Evolutionary conservation across 2,888 invertebrate genomes (phyloP).

Genomic region (Lasioglossum oenotherae): DNA sequence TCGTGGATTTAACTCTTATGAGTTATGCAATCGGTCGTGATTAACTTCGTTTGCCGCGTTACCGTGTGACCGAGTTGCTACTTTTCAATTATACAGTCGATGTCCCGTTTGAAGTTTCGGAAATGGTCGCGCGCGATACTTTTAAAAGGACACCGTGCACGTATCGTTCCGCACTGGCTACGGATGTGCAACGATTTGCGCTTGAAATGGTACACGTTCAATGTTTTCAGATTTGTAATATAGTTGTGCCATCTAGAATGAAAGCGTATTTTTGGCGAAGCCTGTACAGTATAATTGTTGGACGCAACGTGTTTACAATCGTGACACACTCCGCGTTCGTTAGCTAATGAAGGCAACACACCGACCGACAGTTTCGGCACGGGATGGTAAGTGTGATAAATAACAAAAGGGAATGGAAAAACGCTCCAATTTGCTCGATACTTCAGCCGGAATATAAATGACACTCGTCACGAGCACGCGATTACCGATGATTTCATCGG

Average conservation of each 20-base stretch:
- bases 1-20: not conserved
- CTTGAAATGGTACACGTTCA: not conserved
- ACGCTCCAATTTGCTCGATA: conserved; percentile 19
- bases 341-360: conserved; percentile 22
- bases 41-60: not conserved
- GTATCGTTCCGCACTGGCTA: too few relatives aligned
- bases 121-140: too few relatives aligned
- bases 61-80: not conserved
- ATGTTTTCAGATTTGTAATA: not conserved
- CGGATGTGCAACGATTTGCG: not conserved
- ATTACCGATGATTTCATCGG: conserved; percentile 34
- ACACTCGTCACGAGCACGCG: conserved; percentile 39
- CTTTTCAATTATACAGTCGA: too few relatives aligned
- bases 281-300: not conserved
- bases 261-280: not conserved
- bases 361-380: conserved; percentile 5
- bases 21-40: conserved; percentile 2
- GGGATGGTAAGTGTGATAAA: conserved; percentile 33
- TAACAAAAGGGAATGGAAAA: conserved; percentile 26
- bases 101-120: not conserved
- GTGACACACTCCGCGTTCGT: conserved; percentile 2
- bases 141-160: too few relatives aligned
- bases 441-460: conserved; percentile 31
- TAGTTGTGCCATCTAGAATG: not conserved
- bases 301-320: not conserved